Evolutionary conservation across 2,888 invertebrate genomes (phyloP), one percentile per base, ranked within the genome.

Genomic region (Epirrhoe tristata): DNA sequence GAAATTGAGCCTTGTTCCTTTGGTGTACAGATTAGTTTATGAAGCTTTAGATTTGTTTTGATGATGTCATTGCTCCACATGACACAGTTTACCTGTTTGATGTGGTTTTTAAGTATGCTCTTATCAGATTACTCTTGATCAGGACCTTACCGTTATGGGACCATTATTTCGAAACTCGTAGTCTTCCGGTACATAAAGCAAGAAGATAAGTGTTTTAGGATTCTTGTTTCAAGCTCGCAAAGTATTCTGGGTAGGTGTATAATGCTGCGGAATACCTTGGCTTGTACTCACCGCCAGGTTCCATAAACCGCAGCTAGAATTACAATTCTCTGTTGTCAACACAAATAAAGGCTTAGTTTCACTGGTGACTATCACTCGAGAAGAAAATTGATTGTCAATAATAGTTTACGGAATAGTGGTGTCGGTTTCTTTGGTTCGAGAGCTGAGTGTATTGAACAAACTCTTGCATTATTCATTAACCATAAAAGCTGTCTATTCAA

Each of bases 11-110:
- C 59, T 69, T 74, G 48, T 48, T 50, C 10, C 59, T 31, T 64
- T 56, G 32, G 55, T 36, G 54, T 69, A 75, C 58, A 59, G 70
- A 57, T 65, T 58, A 70, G 55, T 60, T 16, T 52, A 51, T 46
- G 48, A 57, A 65, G 36, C 39, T 46, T 58, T 56, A 52, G 63
- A 67, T 65, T 55, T 73, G 58, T 60, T 67, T 56, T 65, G 69
- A 60, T 76, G 76, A 76, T 80, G 79, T 79, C 79, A 77, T 79
- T 79, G 78, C 78, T 74, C 77, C 72, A 63, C 67, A 58, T 79
- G 83, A 75, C 82, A 82, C 72, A 78, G 71, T 79, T 84, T 77
- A 77, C 79, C 76, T 82, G 77, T 78, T 75, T 81, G 74, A 76
- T 77, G 75, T 75, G 69, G 77, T 74, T 71, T 75, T 77, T 74